Evolutionary conservation across 2,888 invertebrate genomes (phyloP).

Genomic region (Oxyteleia sp.): DNA sequence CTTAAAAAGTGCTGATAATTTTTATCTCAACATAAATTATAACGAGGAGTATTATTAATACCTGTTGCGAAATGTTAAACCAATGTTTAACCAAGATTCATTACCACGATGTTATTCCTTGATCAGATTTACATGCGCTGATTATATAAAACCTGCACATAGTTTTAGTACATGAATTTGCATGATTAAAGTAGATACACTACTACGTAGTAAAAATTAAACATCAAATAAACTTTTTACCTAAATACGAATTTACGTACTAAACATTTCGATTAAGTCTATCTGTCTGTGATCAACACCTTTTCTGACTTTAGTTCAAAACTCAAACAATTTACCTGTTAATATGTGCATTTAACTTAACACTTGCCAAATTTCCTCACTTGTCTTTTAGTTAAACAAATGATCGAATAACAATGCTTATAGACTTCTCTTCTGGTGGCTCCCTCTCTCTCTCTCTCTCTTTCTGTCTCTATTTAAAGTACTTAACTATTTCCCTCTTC

Average conservation of each 20-base stretch:
- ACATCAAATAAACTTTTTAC: background rate
- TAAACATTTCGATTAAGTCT: constrained; percentile 14
- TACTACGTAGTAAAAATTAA: constrained; percentile 14
- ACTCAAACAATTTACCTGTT: background rate
- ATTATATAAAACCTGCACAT: constrained; percentile 35
- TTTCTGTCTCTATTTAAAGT: constrained; percentile 4
- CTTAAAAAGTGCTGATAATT: constrained; percentile 2
- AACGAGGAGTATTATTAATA: constrained; percentile 10
- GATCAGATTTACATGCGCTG: constrained; percentile 10
- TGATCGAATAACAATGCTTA: constrained; percentile 42
- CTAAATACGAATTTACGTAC: constrained; percentile 35
- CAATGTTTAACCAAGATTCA: constrained; percentile 8
- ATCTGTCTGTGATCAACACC: constrained; percentile 2
- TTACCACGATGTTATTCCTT: constrained; percentile 22
- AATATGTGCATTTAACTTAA: background rate
- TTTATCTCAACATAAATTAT: constrained; percentile 9
- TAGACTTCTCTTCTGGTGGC: constrained; percentile 17
- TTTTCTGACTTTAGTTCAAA: background rate
- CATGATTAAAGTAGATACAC: constrained; percentile 19
- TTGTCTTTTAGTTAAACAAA: constrained; percentile 18
- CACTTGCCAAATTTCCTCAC: background rate
- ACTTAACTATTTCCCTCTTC: constrained; percentile 18
- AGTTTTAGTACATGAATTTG: constrained; percentile 28
- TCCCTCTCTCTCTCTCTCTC: constrained; percentile 9
- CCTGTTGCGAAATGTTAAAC: constrained; percentile 6